Evolutionary conservation across 2,113 vertebrate genomes (phyloP), one percentile per base, ranked within the genome.

Genomic region (Paraplagusia blochii): DNA sequence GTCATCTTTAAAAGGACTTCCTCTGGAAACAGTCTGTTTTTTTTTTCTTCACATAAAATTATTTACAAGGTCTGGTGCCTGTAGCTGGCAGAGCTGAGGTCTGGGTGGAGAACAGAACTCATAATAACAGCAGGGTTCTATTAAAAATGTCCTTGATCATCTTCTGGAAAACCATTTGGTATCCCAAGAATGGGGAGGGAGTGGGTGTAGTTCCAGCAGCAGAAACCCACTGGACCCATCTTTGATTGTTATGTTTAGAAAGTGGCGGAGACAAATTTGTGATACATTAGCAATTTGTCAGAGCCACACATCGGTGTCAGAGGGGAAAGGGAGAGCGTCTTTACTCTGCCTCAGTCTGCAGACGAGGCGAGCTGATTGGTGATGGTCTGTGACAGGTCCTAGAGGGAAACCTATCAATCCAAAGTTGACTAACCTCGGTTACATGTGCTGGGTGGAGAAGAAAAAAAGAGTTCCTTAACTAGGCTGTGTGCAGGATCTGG

Each of bases 1-100:
- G 17, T 60, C 51, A 40, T 42, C 56, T 35, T 77, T 61, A 72
- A 77, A 61, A 66, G 39, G 34, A 65, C 17, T 8, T 18, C 48
- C 39, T 16, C 12, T 48, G 18, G 17, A 50, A 29, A 36, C 22
- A 36, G 43, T 58, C 43, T 22, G 35, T 55, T 4, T 47, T 55
- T 49, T 29, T 29, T 29, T 29, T 55, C 59, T 57, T 40, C 43
- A 29, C 34, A 17, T 8, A 40, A 22, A 64, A 49, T 51, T 69
- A 66, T 66, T 66, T 69, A 49, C 60, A 63, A 53, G 44, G n/a
- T 4, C 48, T 51, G 49, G 40, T 54, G 34, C 19, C 40, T n/a
- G 11, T 19, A 1, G 22, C 11, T 49, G 29, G 43, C 13, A 22
- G 34, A 47, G 17, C 45, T 17, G 33, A 63, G 43, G 9, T 3